These are phyloP conservation scores for Pseudomyrmex gracilis DNA, from an alignment of 1,140 invertebrate genomes.

Conservation along the genomic window DNA sequence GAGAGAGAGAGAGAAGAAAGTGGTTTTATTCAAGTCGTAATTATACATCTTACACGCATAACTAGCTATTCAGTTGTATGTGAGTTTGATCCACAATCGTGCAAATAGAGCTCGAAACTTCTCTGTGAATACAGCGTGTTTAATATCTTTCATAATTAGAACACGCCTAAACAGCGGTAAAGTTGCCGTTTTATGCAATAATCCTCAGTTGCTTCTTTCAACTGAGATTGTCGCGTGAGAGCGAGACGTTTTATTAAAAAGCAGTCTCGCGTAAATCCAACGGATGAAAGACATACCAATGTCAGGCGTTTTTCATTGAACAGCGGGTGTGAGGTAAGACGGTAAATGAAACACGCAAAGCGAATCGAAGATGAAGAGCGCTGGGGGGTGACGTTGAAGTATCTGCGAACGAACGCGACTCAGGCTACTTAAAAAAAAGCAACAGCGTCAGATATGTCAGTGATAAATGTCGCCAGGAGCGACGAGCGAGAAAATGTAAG, in stretches of 20 bases:
- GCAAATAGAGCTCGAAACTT: constrained; percentile 10
- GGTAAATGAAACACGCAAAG: constrained; percentile 3
- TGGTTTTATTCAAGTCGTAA: constrained; percentile 14
- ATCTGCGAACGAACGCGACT: constrained; percentile 25
- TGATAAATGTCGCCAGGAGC: constrained; percentile 32
- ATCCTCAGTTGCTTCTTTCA: background rate
- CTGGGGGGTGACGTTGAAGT: constrained; percentile 33
- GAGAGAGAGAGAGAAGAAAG: too few relatives aligned
- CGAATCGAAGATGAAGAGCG: constrained; percentile 6
- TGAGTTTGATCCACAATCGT: constrained; percentile 10
- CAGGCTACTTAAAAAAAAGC: constrained; percentile 31
- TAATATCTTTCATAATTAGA: background rate
- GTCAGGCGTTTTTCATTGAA: constrained; percentile 40
- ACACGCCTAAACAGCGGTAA: constrained; percentile 3
- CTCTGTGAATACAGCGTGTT: background rate
- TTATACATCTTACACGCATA: constrained; percentile 1
- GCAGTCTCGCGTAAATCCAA: constrained; percentile 40
- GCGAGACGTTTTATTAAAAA: constrained; percentile 51
- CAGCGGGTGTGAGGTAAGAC: constrained; percentile 11
- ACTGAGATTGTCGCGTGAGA: background rate
- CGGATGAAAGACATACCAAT: constrained; percentile 30
- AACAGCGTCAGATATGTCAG: constrained; percentile 20
- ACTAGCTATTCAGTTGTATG: constrained; percentile 44
- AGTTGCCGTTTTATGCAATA: constrained; percentile 15
- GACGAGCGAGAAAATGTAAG: constrained; percentile 32